A percentile compares a stretch with the other conserved stretches of the same genome.
phyloP scores from a whole-genome alignment of 1,140 invertebrate species.

The Anastrepha ludens region DNA sequence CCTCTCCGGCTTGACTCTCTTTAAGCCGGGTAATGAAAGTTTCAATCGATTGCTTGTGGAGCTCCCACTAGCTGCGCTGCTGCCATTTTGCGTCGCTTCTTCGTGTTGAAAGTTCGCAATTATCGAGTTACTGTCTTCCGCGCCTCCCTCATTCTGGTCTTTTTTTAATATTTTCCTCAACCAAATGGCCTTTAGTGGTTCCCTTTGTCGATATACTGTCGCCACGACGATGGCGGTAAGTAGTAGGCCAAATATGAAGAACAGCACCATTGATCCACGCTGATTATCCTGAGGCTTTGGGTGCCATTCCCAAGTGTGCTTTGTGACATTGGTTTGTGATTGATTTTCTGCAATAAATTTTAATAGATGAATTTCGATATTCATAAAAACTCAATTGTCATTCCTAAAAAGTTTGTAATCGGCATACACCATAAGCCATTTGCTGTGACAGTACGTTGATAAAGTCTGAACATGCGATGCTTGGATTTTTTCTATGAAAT shows the following conservation, averaged over 20 bases:
- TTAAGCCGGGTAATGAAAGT: not conserved
- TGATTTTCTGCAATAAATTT: not conserved
- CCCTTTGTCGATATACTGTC: not conserved
- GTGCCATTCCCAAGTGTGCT: constrained; percentile 8
- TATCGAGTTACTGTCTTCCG: constrained; percentile 28
- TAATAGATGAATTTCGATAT: no score
- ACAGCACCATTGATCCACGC: not conserved
- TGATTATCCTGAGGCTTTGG: not conserved
- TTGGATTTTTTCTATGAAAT: no score
- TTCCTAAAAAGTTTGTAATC: no score
- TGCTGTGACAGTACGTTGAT: no score
- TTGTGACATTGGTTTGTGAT: not conserved
- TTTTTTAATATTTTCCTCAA: not conserved
- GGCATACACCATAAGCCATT: no score
- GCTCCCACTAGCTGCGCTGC: not conserved
- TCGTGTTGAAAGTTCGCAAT: constrained; percentile 15
- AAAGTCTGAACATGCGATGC: no score
- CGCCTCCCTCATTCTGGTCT: not conserved
- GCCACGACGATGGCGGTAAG: not conserved
- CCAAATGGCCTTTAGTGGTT: not conserved
- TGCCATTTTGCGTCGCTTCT: not conserved
- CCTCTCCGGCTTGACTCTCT: no score
- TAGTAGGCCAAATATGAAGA: not conserved
- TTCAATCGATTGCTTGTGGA: not conserved
- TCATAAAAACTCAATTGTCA: no score